Evolutionary conservation across 2,797 vertebrate species (phyloP).

Genomic region (Danio albolineatus): DNA sequence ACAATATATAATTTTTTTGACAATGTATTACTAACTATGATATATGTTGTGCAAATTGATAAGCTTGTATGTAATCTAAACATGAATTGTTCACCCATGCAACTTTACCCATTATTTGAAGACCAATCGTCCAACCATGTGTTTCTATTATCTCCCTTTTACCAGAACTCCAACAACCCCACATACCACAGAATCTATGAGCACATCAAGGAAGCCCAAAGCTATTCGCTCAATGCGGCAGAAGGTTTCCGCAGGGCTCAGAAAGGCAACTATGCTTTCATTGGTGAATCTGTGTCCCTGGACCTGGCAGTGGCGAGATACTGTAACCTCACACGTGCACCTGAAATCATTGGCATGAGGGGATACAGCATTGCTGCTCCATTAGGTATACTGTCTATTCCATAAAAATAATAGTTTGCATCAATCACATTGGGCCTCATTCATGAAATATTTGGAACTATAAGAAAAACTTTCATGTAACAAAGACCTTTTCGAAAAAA

Average conservation of each 20-base stretch:
- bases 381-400: slow-evolving; percentile 68
- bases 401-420: background rate
- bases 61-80: background rate
- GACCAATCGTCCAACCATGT: background rate
- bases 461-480: no score
- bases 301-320: slow-evolving; percentile 81
- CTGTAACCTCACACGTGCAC: slow-evolving; percentile 81
- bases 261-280: slow-evolving; percentile 87
- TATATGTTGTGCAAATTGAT: background rate
- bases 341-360: slow-evolving; percentile 81
- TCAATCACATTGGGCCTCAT: no score
- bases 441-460: no score
- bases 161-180: slow-evolving; percentile 82
- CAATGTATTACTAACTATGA: no score
- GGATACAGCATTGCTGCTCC: slow-evolving; percentile 83
- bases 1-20: no score
- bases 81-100: background rate
- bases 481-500: no score
- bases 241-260: slow-evolving; percentile 80
- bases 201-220: slow-evolving; percentile 85
- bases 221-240: slow-evolving; percentile 74
- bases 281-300: slow-evolving; percentile 86
- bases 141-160: background rate
- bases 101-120: background rate
- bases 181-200: slow-evolving; percentile 82